Conservation (phyloP, 1,140 invertebrate species). For the Zaprionus lachaisei region DNA sequence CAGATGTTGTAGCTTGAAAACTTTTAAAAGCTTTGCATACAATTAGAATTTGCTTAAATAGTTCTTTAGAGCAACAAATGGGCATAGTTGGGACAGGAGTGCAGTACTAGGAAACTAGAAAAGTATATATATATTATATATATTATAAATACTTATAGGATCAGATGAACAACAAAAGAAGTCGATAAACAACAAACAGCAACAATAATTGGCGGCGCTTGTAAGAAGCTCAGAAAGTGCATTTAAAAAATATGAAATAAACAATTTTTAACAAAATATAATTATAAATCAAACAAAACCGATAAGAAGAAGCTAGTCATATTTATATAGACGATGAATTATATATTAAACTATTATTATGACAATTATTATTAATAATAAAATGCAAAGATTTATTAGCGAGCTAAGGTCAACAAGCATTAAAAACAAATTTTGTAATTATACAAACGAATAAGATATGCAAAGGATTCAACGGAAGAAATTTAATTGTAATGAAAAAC, state of each 20-base stretch:
- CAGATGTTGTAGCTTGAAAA: constrained; percentile 56
- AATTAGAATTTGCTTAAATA: constrained; percentile 68
- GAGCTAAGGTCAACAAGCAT: constrained; percentile 65
- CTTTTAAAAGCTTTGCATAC: constrained; percentile 71
- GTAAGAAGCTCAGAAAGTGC: constrained; percentile 83
- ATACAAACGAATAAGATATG: constrained; percentile 56
- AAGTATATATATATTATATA: constrained; percentile 51
- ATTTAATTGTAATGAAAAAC: constrained; percentile 31
- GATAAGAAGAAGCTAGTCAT: constrained; percentile 43
- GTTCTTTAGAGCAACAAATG: constrained; percentile 56
- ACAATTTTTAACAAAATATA: constrained; percentile 65
- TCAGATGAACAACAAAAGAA: constrained; percentile 39
- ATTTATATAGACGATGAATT: constrained; percentile 61
- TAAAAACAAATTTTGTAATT: constrained; percentile 73
- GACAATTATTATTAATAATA: constrained; percentile 73
- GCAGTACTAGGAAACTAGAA: constrained; percentile 56
- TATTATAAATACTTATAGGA: constrained; percentile 43
- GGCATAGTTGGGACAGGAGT: constrained; percentile 59
- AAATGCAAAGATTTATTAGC: constrained; percentile 74
- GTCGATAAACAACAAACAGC: constrained; percentile 65
- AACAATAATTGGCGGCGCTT: constrained; percentile 84
- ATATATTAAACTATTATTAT: constrained; percentile 71
- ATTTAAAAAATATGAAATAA: constrained; percentile 63
- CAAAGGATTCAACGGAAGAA: constrained; percentile 26
- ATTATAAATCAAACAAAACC: constrained; percentile 39